Evolutionary conservation across 1,140 invertebrate genomes (phyloP).

Genomic region (Cepaea nemoralis): DNA sequence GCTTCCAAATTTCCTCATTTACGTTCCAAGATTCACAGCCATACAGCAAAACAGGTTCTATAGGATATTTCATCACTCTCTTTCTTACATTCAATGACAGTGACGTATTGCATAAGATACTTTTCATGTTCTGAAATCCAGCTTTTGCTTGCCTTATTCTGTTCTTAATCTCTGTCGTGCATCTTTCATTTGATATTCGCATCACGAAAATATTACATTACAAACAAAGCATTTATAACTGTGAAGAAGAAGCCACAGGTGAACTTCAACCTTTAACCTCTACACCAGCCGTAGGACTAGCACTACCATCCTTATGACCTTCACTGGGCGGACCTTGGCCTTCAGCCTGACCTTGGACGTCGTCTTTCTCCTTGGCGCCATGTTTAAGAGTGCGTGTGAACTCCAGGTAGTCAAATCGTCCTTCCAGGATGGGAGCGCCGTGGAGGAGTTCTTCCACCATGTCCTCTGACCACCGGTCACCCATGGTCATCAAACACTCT

Average conservation of each 20-base stretch:
- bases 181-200: too few relatives aligned
- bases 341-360: slow-evolving; percentile 23
- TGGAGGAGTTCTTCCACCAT: slow-evolving; percentile 97
- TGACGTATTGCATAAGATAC: too few relatives aligned
- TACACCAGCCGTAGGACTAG: neutral
- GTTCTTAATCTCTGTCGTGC: too few relatives aligned
- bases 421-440: slow-evolving; percentile 94
- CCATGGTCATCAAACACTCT: slow-evolving; percentile 95
- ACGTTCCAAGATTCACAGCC: too few relatives aligned
- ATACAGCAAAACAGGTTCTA: too few relatives aligned
- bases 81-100: too few relatives aligned
- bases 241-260: neutral
- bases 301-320: neutral
- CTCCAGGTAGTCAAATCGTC: slow-evolving; percentile 96
- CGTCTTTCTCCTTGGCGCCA: slow-evolving; percentile 67
- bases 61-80: too few relatives aligned
- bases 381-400: slow-evolving; percentile 83
- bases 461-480: slow-evolving; percentile 94
- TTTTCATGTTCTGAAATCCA: too few relatives aligned
- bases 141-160: too few relatives aligned
- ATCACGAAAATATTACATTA: too few relatives aligned
- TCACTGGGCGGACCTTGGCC: slow-evolving; percentile 24
- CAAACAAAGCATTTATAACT: too few relatives aligned
- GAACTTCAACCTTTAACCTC: slow-evolving; percentile 3
- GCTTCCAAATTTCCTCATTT: too few relatives aligned